These are phyloP conservation scores for Drosophila kepulauana DNA, from an alignment of 1,140 invertebrate species.

Conservation along the genomic window DNA sequence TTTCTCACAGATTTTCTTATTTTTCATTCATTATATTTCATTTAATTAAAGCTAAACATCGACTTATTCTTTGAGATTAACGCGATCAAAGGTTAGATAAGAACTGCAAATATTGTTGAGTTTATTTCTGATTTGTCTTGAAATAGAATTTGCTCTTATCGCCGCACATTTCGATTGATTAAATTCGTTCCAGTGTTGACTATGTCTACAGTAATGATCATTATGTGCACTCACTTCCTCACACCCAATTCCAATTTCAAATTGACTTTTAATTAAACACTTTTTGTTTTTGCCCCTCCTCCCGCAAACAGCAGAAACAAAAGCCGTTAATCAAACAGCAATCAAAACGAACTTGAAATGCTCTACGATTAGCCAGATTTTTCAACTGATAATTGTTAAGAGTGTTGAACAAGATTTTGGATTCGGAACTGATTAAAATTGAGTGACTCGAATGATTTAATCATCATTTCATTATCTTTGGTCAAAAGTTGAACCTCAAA, in stretches of 20 bases:
- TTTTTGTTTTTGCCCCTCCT: conserved; percentile 7
- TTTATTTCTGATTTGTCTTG: background rate
- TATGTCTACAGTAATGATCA: background rate
- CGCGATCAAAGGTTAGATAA: conserved; percentile 1
- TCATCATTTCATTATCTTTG: too few species aligned
- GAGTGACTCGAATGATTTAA: background rate
- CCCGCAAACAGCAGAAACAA: conserved; percentile 40
- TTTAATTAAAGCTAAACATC: background rate
- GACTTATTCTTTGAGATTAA: background rate
- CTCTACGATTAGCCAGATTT: conserved; percentile 17
- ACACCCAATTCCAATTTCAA: conserved; percentile 14
- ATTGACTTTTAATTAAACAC: conserved; percentile 33
- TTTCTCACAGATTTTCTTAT: background rate
- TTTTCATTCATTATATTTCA: background rate
- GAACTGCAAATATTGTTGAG: conserved; percentile 3
- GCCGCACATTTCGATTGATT: conserved; percentile 13
- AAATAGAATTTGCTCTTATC: background rate
- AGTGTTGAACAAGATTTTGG: background rate
- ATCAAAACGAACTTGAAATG: conserved; percentile 27
- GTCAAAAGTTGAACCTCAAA: too few species aligned
- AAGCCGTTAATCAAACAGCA: conserved; percentile 27
- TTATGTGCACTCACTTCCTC: conserved; percentile 39
- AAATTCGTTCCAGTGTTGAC: background rate
- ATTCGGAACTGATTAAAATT: background rate
- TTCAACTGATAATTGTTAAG: background rate